A percentile compares a stretch with the other conserved stretches of the same genome.
Evolutionary conservation across 2,113 vertebrate species (phyloP).

Genomic region (Oryctolagus cuniculus): DNA sequence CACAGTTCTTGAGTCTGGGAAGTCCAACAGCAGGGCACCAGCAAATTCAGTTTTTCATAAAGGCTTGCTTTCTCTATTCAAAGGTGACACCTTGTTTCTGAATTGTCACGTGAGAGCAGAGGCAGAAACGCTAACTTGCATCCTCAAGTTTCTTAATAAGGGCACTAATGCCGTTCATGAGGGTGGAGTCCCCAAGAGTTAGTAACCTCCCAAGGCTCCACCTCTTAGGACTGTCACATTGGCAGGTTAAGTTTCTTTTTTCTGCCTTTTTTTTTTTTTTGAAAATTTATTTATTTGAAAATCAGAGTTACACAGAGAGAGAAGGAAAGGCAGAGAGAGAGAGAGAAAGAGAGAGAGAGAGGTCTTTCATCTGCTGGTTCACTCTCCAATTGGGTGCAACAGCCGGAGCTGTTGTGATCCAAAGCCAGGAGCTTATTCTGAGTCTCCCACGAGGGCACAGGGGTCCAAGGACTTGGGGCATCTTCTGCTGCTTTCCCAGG

Average conservation of each 20-base stretch:
- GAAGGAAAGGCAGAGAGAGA: too few species aligned
- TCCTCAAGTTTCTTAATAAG: not conserved
- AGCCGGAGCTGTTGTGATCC: too few species aligned
- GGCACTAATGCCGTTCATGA: not conserved
- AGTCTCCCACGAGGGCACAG: too few species aligned
- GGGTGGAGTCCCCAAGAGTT: not conserved
- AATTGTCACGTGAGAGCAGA: not conserved
- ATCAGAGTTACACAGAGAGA: too few species aligned
- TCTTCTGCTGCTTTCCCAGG: too few species aligned
- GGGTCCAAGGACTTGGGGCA: too few species aligned
- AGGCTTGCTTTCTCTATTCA: not conserved
- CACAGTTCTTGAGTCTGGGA: not conserved
- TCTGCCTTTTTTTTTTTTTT: too few species aligned
- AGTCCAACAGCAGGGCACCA: not conserved
- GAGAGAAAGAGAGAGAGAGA: too few species aligned
- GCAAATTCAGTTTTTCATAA: not conserved
- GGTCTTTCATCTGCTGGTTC: too few species aligned
- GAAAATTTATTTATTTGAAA: too few species aligned
- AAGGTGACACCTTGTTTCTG: not conserved
- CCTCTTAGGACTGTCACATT: not conserved
- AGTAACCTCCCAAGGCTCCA: not conserved
- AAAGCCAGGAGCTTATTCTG: too few species aligned
- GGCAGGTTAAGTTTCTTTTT: not conserved
- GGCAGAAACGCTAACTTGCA: not conserved
- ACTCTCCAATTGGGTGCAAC: too few species aligned